Evolutionary conservation across 2,888 invertebrate genomes (phyloP), one percentile per base, ranked within the genome.

Genomic region (Polydrusus pterygomalis): DNA sequence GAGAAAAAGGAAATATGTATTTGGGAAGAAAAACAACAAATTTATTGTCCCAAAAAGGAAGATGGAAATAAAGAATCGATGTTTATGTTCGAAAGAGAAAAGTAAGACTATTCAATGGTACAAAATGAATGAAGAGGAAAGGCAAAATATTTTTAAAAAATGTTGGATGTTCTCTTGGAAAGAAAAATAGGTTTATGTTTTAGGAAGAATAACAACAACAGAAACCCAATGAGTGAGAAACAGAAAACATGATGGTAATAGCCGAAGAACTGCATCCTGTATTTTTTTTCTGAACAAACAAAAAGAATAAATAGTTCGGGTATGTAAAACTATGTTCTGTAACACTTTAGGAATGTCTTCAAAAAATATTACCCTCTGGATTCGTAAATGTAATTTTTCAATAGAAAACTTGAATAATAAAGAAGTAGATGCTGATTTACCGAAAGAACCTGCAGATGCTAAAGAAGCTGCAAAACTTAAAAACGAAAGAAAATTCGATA

Each of bases 1-100:
- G 74, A 49, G 25, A 74, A 68, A 67, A 74, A 60, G 74, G 62
- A 54, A 47, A 58, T 15, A 58, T 60, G 15, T 74, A 51, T 62
- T 54, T 74, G 30, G 69, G 74, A 74, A 74, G 74, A 69, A 69
- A 38, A 38, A 30, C 38, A 74, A 74, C 30, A 74, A 58, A 51
- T 69, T 68, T 74, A 34, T 25, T 11, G 64, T 67, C 17, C 15
- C 7, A 60, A 43, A 68, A 54, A 15, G 34, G 25, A n/a, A 17
- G 20, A 47, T 45, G 49, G 15, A 60, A 68, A 45, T 49, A 45
- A 68, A 74, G 38, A 68, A 60, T 74, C 65, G 20, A 58, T 67
- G 60, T 45, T 56, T 74, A 51, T 63, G 49, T 47, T 15, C 25
- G 38, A 17, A 25, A 45, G 45, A 25, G 13, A 45, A 11, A 65